Evolutionary conservation across 1,140 invertebrate genomes (phyloP).

Genomic region (Scylla paramamosain): DNA sequence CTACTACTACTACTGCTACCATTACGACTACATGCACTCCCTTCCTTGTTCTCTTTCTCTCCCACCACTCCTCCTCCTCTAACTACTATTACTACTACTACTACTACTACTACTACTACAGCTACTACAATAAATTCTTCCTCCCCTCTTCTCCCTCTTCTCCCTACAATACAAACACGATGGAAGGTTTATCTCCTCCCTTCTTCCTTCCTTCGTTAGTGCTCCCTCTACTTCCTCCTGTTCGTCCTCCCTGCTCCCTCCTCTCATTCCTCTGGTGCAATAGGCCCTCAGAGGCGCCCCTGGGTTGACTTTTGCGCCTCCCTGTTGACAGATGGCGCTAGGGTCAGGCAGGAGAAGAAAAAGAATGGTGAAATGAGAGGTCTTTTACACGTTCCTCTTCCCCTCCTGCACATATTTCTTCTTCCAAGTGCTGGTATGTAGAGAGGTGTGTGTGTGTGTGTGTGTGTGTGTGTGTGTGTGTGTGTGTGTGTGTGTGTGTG

Average conservation of each 20-base stretch:
- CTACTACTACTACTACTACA: conserved; percentile 5
- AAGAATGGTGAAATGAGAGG: background rate
- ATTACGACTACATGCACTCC: background rate
- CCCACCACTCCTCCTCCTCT: background rate
- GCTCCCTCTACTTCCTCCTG: background rate
- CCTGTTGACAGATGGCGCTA: background rate
- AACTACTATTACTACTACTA: conserved; percentile 4
- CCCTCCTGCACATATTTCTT: background rate
- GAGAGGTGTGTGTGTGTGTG: conserved; percentile 31
- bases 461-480: conserved; percentile 24
- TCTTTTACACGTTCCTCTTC: too few relatives aligned
- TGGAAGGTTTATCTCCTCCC: background rate
- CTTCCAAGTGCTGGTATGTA: background rate
- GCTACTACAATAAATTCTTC: background rate
- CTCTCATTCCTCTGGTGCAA: background rate
- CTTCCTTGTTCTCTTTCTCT: background rate
- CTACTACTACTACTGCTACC: background rate
- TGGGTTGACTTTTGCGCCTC: background rate
- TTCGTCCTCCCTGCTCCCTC: background rate
- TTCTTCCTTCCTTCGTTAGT: conserved; percentile 12
- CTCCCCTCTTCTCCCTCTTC: background rate
- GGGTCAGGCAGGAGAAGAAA: background rate
- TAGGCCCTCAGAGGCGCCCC: background rate
- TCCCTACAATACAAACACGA: background rate
- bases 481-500: too few relatives aligned